Conservation (phyloP, 1,140 invertebrate genomes). For the Drosophila simulans region DNA sequence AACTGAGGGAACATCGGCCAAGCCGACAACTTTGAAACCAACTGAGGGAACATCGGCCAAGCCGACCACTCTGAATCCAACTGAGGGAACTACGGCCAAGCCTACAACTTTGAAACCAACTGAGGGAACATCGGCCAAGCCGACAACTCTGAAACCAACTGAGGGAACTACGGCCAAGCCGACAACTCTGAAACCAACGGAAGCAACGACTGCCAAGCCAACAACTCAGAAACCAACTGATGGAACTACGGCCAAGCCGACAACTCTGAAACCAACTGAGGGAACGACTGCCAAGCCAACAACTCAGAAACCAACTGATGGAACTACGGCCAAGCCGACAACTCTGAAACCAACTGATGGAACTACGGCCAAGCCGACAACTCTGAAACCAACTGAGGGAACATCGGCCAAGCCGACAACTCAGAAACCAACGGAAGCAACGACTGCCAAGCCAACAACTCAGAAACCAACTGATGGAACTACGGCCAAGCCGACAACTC, state of each 20-base stretch:
- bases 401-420: background rate
- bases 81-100: background rate
- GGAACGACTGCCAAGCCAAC: background rate
- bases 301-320: background rate
- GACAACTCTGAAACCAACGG: slow-evolving; percentile 3
- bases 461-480: background rate
- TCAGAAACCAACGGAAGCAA: background rate
- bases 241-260: background rate
- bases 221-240: background rate
- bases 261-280: slow-evolving; percentile 3
- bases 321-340: too few relatives aligned
- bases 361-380: too few relatives aligned
- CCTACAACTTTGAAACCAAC: slow-evolving; percentile 3
- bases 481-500: background rate
- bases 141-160: background rate
- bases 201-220: background rate
- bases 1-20: background rate
- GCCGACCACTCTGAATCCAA: slow-evolving; percentile 4
- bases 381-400: too few relatives aligned
- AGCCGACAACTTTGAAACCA: slow-evolving; percentile 1
- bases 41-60: background rate
- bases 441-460: slow-evolving; percentile 13
- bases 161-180: background rate
- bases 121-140: background rate
- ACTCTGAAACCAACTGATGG: too few relatives aligned